These are phyloP conservation scores for Bombus difficillimus DNA, from an alignment of 1,140 invertebrate species.

Conservation along the genomic window DNA sequence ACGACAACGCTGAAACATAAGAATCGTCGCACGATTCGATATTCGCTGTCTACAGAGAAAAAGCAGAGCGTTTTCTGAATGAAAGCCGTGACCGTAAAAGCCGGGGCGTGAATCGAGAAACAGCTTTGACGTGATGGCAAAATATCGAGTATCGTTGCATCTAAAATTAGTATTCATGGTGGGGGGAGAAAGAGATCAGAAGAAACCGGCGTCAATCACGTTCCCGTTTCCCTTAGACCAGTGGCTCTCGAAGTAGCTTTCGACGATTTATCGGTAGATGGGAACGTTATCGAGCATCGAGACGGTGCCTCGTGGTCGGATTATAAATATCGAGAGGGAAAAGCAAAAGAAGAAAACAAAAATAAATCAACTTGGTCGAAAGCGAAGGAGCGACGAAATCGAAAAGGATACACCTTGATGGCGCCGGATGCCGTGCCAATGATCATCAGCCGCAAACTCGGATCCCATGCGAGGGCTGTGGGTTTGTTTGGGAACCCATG, in stretches of 20 bases:
- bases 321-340: slow-evolving; percentile 36
- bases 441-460: slow-evolving; percentile 92
- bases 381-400: slow-evolving; percentile 28
- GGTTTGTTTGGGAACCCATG: slow-evolving; percentile 98
- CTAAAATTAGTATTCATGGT: slow-evolving; percentile 17
- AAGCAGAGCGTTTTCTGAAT: not conserved
- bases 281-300: slow-evolving; percentile 38
- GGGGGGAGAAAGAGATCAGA: not conserved
- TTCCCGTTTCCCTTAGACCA: not conserved
- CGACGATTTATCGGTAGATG: slow-evolving; percentile 50
- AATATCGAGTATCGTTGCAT: slow-evolving; percentile 5
- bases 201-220: slow-evolving; percentile 20
- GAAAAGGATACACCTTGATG: slow-evolving; percentile 92
- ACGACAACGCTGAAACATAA: not conserved
- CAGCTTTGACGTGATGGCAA: slow-evolving; percentile 10
- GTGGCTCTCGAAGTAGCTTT: slow-evolving; percentile 11
- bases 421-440: slow-evolving; percentile 95
- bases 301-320: slow-evolving; percentile 31
- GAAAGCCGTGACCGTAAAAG: not conserved
- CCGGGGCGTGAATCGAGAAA: not conserved
- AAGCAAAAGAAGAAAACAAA: slow-evolving; percentile 13
- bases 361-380: not conserved
- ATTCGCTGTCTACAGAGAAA: not conserved
- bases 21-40: not conserved
- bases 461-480: slow-evolving; percentile 96